Evolutionary conservation across 2,888 invertebrate species (phyloP).

Genomic region (Mythimna vitellina): DNA sequence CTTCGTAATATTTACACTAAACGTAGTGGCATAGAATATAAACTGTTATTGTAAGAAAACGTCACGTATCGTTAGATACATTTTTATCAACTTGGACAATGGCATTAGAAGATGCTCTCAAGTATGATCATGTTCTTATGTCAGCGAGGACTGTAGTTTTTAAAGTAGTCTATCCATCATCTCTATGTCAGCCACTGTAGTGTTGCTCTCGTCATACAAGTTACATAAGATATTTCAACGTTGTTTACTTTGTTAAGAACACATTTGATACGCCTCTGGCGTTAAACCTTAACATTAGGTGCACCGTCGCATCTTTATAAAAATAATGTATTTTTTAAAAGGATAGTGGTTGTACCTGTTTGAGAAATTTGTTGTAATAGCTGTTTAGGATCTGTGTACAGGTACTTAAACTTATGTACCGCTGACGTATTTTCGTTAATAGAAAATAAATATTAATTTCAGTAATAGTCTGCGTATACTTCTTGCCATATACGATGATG

Average conservation of each 20-base stretch:
- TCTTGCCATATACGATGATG: slow-evolving; percentile 23
- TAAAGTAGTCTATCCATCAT: neutral
- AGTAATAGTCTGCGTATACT: neutral
- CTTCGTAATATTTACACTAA: neutral
- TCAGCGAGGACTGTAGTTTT: neutral
- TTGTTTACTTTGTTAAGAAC: no score
- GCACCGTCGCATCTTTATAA: neutral
- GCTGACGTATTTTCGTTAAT: neutral
- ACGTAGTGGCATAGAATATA: neutral
- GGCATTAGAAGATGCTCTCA: neutral
- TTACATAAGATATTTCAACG: no score
- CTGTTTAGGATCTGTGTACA: neutral
- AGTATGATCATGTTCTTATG: neutral
- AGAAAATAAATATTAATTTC: neutral
- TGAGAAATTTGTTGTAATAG: neutral
- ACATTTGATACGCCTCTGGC: no score
- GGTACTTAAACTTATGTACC: neutral
- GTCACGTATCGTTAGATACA: neutral
- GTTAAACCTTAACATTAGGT: no score
- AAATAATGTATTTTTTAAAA: neutral
- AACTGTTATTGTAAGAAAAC: neutral
- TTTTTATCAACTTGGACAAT: neutral
- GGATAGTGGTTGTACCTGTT: slow-evolving; percentile 2
- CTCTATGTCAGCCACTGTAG: neutral
- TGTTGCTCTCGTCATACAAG: neutral